Evolutionary conservation across 2,113 vertebrate species (phyloP).

Genomic region (Poecile atricapillus): DNA sequence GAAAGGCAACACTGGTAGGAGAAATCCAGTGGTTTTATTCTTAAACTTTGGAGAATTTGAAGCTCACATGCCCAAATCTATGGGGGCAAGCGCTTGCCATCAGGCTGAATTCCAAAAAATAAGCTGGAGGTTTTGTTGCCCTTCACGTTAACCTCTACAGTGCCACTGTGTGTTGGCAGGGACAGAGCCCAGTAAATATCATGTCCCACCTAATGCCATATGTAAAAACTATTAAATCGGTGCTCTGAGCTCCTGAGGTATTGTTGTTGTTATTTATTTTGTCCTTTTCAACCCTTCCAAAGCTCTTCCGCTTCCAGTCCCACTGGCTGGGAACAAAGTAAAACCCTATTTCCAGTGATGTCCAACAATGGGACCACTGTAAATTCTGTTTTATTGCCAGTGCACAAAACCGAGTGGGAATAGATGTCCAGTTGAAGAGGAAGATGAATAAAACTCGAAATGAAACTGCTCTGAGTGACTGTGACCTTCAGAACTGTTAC

Average conservation of each 20-base stretch:
- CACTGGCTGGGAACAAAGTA: not conserved
- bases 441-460: constrained; percentile 11
- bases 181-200: not conserved
- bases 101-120: not conserved
- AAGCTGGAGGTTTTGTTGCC: constrained; percentile 26
- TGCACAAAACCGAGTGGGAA: not conserved
- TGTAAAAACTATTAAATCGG: not conserved
- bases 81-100: not conserved
- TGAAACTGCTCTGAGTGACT: not conserved
- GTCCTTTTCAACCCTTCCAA: not conserved
- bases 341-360: not conserved
- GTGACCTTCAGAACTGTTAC: constrained; percentile 50
- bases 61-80: not conserved
- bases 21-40: not conserved
- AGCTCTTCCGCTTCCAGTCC: not conserved
- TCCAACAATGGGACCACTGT: not conserved
- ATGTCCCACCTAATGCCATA: not conserved
- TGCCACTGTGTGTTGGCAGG: constrained; percentile 25
- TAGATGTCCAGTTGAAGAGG: not conserved
- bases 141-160: constrained; percentile 60
- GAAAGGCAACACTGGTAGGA: not conserved
- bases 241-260: not conserved
- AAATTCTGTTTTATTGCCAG: not conserved
- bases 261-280: not conserved
- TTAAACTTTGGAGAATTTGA: not conserved